Conservation (phyloP, 2,113 vertebrate species). For the Blennius ocellaris region DNA sequence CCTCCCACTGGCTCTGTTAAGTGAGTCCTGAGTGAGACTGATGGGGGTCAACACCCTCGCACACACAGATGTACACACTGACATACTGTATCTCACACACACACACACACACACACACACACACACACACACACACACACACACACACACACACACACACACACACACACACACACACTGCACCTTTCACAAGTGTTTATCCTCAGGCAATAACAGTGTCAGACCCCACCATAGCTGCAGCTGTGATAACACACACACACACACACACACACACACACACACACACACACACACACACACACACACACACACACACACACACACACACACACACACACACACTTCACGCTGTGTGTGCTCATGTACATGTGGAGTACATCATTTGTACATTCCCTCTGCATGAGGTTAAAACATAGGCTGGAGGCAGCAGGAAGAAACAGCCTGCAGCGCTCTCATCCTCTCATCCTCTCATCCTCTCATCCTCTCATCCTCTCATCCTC, state of each 20-base stretch:
- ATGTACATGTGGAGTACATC: background rate
- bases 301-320: background rate
- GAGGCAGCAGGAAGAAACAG: slow-evolving; percentile 14
- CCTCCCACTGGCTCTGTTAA: slow-evolving; percentile 79
- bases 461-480: background rate
- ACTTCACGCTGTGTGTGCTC: background rate
- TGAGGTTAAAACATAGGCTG: too few relatives aligned
- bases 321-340: background rate
- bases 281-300: background rate
- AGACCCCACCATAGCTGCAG: slow-evolving; percentile 51
- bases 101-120: slow-evolving; percentile 12
- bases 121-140: slow-evolving; percentile 25
- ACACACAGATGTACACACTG: too few relatives aligned
- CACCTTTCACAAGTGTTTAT: slow-evolving; percentile 4
- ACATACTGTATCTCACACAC: slow-evolving; percentile 4
- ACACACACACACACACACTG: slow-evolving; percentile 9
- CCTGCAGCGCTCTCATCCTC: slow-evolving; percentile 13
- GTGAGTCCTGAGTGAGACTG: slow-evolving; percentile 85
- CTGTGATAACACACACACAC: slow-evolving; percentile 44
- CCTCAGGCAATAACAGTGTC: slow-evolving; percentile 48
- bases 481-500: background rate
- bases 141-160: slow-evolving; percentile 26
- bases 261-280: slow-evolving; percentile 17
- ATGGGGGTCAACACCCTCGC: slow-evolving; percentile 79
- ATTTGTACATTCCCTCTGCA: too few relatives aligned